Conservation (phyloP, 1,140 invertebrate species). For the Drosophila subobscura region DNA sequence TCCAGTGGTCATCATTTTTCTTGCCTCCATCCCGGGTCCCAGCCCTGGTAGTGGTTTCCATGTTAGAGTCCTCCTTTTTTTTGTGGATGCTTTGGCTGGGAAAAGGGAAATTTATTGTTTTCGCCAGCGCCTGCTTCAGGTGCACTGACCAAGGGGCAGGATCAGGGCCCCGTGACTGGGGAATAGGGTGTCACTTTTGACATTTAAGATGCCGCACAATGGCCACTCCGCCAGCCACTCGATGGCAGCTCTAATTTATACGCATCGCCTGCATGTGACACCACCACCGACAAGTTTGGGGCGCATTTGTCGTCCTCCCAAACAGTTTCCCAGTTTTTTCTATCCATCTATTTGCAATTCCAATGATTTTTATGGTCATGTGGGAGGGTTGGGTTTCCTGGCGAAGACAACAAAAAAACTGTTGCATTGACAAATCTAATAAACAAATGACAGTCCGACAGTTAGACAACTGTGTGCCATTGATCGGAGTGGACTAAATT, state of each 20-base stretch:
- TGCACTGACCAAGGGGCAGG: slow-evolving; percentile 50
- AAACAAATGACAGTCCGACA: slow-evolving; percentile 62
- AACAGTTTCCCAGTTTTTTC: slow-evolving; percentile 42
- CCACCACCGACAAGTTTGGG: slow-evolving; percentile 49
- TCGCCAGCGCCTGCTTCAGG: slow-evolving; percentile 59
- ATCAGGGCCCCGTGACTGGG: slow-evolving; percentile 15
- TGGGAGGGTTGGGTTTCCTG: slow-evolving; percentile 10
- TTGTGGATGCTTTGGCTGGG: slow-evolving; percentile 22
- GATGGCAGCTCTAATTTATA: slow-evolving; percentile 69
- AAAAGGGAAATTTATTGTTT: slow-evolving; percentile 80
- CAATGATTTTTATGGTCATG: slow-evolving; percentile 65
- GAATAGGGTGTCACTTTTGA: slow-evolving; percentile 73
- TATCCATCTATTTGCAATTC: slow-evolving; percentile 74
- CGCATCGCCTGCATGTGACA: slow-evolving; percentile 78
- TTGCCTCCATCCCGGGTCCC: slow-evolving; percentile 24
- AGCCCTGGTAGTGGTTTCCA: slow-evolving; percentile 7
- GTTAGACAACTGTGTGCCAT: slow-evolving; percentile 38
- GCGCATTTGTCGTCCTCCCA: slow-evolving; percentile 63
- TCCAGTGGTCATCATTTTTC: slow-evolving; percentile 75
- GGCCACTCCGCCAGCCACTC: slow-evolving; percentile 40
- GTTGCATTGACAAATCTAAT: slow-evolving; percentile 78
- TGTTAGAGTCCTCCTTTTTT: slow-evolving; percentile 41
- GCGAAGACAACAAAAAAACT: slow-evolving; percentile 43
- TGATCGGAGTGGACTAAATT: slow-evolving; percentile 39
- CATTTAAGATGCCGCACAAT: slow-evolving; percentile 82